Evolutionary conservation across 2,113 vertebrate genomes (phyloP), one percentile per base, ranked within the genome.

Genomic region (Menura novaehollandiae): DNA sequence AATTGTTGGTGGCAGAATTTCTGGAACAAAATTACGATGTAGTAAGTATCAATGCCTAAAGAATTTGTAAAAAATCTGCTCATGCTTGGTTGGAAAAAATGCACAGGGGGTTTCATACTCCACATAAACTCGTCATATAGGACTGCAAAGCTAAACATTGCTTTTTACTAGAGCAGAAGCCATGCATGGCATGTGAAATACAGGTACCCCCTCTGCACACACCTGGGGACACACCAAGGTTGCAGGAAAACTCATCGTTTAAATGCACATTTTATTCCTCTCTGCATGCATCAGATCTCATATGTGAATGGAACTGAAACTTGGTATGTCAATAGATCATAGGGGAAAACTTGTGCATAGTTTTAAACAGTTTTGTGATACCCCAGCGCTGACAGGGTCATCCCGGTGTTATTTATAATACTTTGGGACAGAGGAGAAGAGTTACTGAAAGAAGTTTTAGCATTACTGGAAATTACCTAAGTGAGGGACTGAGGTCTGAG

Each of bases 11-110:
- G 94, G 99, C 99, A 11, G 98, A 99, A 88, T 99, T 98, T 97
- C 98, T 99, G 93, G 99, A 99, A 95, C 98, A 99, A 96, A 99
- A 99, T 97, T 99, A 99, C 44, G 99, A 99, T 71, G 97, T 96
- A 33, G 99, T 99, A 98, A 99, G 99, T 98, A 91, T 37, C 67
- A 92, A 80, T 44, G 18, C 35, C 67, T 46, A 23, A 63, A 88
- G 35, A 44, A 2, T 49, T 67, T 8, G 3, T 7, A 4, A 39
- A 16, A 32, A 62, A 64, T 46, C 26, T 59, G 1, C n/a, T 32
- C 0, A 0, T 62, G 17, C 39, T 83, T 69, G 35, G 16, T 63
- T 51, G 44, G 59, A 21, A 63, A 73, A 78, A 66, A 7, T 5
- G 2, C 0, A 0, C 6, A 2, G 43, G 7, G 12, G 6, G 6